Conservation (phyloP, 2,888 invertebrate species). For the Drosophila mayaguana region DNA sequence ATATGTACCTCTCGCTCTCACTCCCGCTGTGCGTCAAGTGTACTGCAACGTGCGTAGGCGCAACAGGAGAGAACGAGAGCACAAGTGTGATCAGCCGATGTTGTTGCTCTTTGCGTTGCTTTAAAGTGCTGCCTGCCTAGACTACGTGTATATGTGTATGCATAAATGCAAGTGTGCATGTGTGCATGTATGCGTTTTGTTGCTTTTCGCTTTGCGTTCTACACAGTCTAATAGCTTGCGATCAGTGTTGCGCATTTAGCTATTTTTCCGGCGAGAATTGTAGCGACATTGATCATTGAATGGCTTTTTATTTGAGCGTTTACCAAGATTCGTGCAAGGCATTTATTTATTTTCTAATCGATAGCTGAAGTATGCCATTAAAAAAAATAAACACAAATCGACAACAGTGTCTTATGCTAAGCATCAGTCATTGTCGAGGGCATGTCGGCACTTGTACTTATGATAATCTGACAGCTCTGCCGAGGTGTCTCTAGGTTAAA, state of each 20-base stretch:
- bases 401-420: constrained; percentile 10
- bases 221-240: not conserved
- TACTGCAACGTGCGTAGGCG: not conserved
- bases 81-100: not conserved
- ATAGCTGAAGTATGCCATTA: not conserved
- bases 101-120: not conserved
- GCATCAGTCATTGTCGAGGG: constrained; percentile 22
- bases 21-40: not conserved
- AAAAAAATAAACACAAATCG: constrained; percentile 9
- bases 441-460: constrained; percentile 19
- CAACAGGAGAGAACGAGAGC: not conserved
- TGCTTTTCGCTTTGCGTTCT: not conserved
- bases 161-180: not conserved
- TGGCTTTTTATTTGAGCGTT: too few species aligned
- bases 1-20: not conserved
- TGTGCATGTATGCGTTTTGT: not conserved
- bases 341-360: too few species aligned
- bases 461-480: constrained; percentile 33
- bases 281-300: too few species aligned
- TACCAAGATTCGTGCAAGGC: too few species aligned
- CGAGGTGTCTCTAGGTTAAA: constrained; percentile 57
- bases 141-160: too few species aligned
- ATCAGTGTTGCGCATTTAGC: not conserved
- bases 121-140: too few species aligned
- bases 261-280: not conserved